Base-by-base conservation (phyloP, 1,140 invertebrate genomes). In the Helicorthomorpha holstii region DNA sequence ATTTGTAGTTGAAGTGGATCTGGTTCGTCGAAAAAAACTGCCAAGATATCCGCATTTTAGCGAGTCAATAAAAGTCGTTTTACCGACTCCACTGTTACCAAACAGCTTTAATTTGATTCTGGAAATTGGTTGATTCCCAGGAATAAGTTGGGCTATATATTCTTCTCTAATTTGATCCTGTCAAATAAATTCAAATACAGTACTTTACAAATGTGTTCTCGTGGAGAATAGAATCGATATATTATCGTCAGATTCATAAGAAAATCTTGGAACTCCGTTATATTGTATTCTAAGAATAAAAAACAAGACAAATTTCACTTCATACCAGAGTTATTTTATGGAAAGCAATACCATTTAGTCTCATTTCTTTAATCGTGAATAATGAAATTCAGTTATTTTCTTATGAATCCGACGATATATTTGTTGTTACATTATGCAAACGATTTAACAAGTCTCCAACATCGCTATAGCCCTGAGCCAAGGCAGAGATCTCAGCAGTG, bases 401-500 rank as follows among this genome's bases (percentile, higher is more conserved):
- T n/a, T n/a, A n/a, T n/a, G n/a, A n/a, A n/a, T n/a, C n/a, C n/a
- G n/a, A n/a, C n/a, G n/a, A n/a, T n/a, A n/a, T n/a, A n/a, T n/a
- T n/a, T n/a, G n/a, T n/a, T 34, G 73, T 71, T 66, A 81, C 78
- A 63, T 74, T 77, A 68, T 76, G 76, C 34, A 87, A 66, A 59
- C 74, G 77, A 61, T 76, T 78, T 42, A 89, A 69, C 10, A 89
- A 67, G 55, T 78, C 78, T 24, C 80, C 79, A 54, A 86, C 82
- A 57, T 83, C 75, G 45, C 76, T 76, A 63, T 82, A 75, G 41
- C 83, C 83, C 59, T 85, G 77, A 60, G 85, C 83, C 42, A 86
- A 71, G 19, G 85, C 84, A 54, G 82, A 81, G 23, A 88, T 81
- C 64, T 88, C 85, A 12, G 83, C 82, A 43, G 80, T 76, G 27